Evolutionary conservation across 1,140 invertebrate species (phyloP).

Genomic region (Goniozus legneri): DNA sequence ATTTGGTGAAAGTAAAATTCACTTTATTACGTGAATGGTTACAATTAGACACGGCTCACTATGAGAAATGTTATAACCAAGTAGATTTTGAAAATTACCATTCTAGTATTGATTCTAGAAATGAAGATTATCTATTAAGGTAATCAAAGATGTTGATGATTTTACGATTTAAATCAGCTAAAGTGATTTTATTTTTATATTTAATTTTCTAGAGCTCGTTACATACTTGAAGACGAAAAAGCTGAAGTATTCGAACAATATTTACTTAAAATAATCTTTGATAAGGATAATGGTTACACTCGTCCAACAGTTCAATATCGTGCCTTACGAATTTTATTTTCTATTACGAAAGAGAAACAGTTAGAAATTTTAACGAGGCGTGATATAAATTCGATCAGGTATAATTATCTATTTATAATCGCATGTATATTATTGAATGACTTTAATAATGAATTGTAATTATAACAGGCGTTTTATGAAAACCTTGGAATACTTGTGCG

Average conservation of each 20-base stretch:
- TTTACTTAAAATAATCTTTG: constrained; percentile 42
- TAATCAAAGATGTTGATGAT: constrained; percentile 11
- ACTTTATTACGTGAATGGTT: constrained; percentile 47
- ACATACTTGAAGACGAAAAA: constrained; percentile 39
- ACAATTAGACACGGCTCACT: constrained; percentile 26
- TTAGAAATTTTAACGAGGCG: constrained; percentile 39
- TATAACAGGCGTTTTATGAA: too few relatives aligned
- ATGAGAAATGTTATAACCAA: constrained; percentile 24
- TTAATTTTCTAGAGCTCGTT: constrained; percentile 41
- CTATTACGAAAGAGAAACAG: constrained; percentile 27
- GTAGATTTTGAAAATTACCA: constrained; percentile 11
- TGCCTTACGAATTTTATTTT: constrained; percentile 41
- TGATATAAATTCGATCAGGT: constrained; percentile 28
- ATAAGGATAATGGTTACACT: constrained; percentile 25
- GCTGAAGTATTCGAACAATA: constrained; percentile 23
- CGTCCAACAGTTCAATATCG: constrained; percentile 36
- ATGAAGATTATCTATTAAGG: constrained; percentile 40
- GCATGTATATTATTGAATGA: constrained; percentile 31
- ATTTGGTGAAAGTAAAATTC: constrained; percentile 34
- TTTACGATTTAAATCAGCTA: not conserved
- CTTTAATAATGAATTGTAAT: too few relatives aligned
- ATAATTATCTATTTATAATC: constrained; percentile 11
- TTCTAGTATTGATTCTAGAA: constrained; percentile 11
- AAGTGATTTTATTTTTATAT: not conserved
- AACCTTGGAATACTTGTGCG: constrained; percentile 40